A percentile compares a stretch with the other conserved stretches of the same genome.
Evolutionary conservation across 2,888 invertebrate species (phyloP).

Genomic region (Volucella zonaria): DNA sequence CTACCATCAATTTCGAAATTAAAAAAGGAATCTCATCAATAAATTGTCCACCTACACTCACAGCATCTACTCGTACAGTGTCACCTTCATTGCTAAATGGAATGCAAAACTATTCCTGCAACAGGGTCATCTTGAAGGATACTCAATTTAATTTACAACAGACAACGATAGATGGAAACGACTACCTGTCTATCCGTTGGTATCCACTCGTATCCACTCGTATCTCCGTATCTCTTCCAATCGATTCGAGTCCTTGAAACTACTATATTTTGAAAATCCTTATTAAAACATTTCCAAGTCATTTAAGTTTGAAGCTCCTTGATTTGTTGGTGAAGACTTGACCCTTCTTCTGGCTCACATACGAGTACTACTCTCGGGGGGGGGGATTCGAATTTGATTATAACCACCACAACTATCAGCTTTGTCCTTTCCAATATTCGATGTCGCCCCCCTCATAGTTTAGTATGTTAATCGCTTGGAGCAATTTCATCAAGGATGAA

Average conservation of each 20-base stretch:
- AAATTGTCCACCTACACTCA: slow-evolving; percentile 30
- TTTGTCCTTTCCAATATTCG: no score
- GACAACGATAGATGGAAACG: slow-evolving; percentile 22
- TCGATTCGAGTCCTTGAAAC: slow-evolving; percentile 21
- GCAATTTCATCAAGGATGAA: slow-evolving; percentile 56
- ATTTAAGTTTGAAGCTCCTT: slow-evolving; percentile 35
- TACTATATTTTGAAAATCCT: neutral
- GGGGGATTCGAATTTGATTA: slow-evolving; percentile 18
- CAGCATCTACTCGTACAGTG: no score
- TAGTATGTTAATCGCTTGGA: slow-evolving; percentile 41
- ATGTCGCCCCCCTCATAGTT: neutral
- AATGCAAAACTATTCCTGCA: slow-evolving; percentile 66
- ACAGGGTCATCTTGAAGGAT: slow-evolving; percentile 44
- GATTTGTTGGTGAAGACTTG: slow-evolving; percentile 45
- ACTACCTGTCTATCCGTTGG: neutral
- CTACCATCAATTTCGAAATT: slow-evolving; percentile 46
- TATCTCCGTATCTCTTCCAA: neutral
- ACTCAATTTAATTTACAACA: slow-evolving; percentile 51
- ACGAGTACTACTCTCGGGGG: no score
- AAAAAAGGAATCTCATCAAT: slow-evolving; percentile 26
- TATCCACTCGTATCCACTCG: no score
- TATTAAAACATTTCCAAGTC: slow-evolving; percentile 58
- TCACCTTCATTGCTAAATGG: slow-evolving; percentile 19
- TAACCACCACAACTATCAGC: neutral
- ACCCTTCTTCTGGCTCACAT: slow-evolving; percentile 29